Percentiles rank a stretch among this genome's conserved stretches.
phyloP scores from a whole-genome alignment of 2,113 vertebrate species.

The Ia io region DNA sequence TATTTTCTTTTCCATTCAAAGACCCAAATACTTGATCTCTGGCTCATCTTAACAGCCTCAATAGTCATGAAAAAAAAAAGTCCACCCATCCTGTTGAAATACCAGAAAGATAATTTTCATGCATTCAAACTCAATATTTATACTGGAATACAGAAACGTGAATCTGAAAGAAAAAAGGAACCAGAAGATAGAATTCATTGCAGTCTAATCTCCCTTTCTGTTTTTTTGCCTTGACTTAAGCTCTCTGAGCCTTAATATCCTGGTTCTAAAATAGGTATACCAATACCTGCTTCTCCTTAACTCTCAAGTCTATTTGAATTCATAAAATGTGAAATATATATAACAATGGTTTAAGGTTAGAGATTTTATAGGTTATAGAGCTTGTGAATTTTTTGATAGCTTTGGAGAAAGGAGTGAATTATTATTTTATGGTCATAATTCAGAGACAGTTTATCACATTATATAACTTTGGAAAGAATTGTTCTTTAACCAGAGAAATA shows the following conservation, averaged over 20 bases:
- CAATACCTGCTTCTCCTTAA: background rate
- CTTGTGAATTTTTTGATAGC: slow-evolving; percentile 25
- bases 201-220: background rate
- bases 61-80: background rate
- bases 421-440: slow-evolving; percentile 56
- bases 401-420: slow-evolving; percentile 56
- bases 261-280: background rate
- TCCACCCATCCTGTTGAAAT: background rate
- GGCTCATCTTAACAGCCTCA: background rate
- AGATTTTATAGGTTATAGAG: slow-evolving; percentile 33
- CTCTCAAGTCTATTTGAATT: background rate
- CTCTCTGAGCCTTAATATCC: background rate
- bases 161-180: background rate
- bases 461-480: slow-evolving; percentile 42
- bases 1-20: slow-evolving; percentile 46
- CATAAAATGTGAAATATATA: slow-evolving; percentile 2
- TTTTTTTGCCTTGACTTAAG: background rate
- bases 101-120: slow-evolving; percentile 23
- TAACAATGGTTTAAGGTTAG: background rate
- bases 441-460: slow-evolving; percentile 54
- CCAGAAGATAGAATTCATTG: background rate
- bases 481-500: slow-evolving; percentile 57
- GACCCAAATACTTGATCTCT: slow-evolving; percentile 20
- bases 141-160: background rate
- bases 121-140: slow-evolving; percentile 8